Conservation (phyloP, 2,113 vertebrate genomes). For the Cisticola juncidis region DNA sequence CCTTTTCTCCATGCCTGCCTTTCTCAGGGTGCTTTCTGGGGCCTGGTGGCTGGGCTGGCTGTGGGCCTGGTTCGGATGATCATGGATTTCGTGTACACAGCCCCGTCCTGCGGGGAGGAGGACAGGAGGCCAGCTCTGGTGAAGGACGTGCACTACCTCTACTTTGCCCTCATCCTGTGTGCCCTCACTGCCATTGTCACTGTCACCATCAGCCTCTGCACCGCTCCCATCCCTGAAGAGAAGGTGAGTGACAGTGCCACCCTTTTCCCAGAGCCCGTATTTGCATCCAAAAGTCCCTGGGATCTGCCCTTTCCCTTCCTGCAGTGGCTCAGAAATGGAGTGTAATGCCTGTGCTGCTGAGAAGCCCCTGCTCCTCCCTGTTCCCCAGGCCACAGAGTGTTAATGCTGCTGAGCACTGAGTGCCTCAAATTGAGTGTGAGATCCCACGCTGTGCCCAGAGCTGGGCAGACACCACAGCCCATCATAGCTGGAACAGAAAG, state of each 20-base stretch:
- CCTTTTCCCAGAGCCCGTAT: rapidly evolving
- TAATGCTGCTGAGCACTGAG: conserved; percentile 31
- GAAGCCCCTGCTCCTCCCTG: not conserved
- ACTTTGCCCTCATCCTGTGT: conserved; percentile 90
- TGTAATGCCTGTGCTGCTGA: not conserved
- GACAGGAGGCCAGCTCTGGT: conserved; percentile 84
- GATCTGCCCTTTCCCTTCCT: not conserved
- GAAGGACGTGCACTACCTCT: conserved; percentile 89
- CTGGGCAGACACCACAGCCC: conserved; percentile 25
- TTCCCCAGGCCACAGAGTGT: not conserved
- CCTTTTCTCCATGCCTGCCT: not conserved
- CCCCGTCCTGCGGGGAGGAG: conserved; percentile 84
- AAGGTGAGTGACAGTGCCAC: conserved; percentile 73
- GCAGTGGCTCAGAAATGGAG: not conserved
- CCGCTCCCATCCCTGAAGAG: conserved; percentile 80
- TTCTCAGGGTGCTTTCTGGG: conserved; percentile 94
- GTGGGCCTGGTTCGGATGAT: conserved; percentile 83
- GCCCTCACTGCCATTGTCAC: conserved; percentile 76
- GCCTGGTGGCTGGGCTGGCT: conserved; percentile 85
- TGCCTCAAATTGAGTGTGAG: conserved; percentile 39
- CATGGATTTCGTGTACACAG: conserved; percentile 82
- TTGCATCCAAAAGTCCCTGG: not conserved
- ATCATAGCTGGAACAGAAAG: not conserved
- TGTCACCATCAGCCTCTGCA: conserved; percentile 80
- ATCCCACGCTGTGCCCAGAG: conserved; percentile 42